Percentiles rank a stretch among this genome's conserved stretches.
phyloP scores from a whole-genome alignment of 1,140 invertebrate species.

The Holcopasites calliopsidis region DNA sequence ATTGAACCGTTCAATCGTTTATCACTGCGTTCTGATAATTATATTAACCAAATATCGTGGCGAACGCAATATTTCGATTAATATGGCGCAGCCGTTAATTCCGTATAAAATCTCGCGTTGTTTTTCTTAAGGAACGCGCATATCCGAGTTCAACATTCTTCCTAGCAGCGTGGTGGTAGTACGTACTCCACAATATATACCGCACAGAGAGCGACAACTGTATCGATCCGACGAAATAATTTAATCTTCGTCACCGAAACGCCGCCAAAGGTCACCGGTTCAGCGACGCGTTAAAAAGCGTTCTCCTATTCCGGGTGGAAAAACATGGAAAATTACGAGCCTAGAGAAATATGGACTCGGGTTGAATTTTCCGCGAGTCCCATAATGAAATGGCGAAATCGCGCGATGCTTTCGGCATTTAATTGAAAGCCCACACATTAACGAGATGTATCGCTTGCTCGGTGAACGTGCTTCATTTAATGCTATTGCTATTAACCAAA shows the following conservation, averaged over 20 bases:
- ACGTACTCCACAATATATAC: background rate
- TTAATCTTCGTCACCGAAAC: background rate
- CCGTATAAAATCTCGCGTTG: background rate
- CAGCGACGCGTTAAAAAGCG: background rate
- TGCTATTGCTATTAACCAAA: constrained; percentile 14
- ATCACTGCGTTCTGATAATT: background rate
- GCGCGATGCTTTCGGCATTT: background rate
- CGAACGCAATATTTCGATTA: background rate
- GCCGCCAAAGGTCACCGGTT: background rate
- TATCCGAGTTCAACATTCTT: constrained; percentile 1
- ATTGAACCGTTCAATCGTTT: too few species aligned
- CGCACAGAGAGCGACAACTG: background rate
- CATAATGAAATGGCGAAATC: background rate
- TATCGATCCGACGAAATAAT: constrained; percentile 44
- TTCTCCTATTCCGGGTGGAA: background rate
- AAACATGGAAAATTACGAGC: too few species aligned
- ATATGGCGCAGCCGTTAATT: background rate
- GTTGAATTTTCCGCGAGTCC: background rate
- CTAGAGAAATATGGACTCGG: too few species aligned
- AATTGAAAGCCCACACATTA: constrained; percentile 13
- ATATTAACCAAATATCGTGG: background rate
- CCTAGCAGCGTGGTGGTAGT: background rate
- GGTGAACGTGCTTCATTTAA: constrained; percentile 10
- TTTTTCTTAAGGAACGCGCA: background rate
- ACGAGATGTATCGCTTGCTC: background rate